Percentiles rank a stretch among this genome's conserved stretches.
These are phyloP conservation scores for Heliconius cydno DNA, from an alignment of 2,888 invertebrate genomes.

Conservation along the genomic window DNA sequence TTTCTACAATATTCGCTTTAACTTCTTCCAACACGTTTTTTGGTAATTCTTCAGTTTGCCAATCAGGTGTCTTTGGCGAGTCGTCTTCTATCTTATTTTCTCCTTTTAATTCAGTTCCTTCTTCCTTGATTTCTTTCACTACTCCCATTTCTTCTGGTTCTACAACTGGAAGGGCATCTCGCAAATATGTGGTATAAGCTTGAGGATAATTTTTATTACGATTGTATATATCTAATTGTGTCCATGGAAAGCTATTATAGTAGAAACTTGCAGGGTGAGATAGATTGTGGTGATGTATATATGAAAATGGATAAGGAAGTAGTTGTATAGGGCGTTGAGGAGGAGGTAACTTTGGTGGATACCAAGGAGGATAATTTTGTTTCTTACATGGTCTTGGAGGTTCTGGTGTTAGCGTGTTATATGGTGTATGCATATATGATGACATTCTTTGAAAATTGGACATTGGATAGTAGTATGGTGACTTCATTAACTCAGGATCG, in stretches of 20 bases:
- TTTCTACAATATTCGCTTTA: conserved; percentile 63
- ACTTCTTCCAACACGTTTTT: conserved; percentile 64
- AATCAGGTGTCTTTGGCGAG: conserved; percentile 47
- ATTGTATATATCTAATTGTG: conserved; percentile 52
- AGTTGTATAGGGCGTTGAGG: conserved; percentile 53
- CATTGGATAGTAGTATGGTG: conserved; percentile 66
- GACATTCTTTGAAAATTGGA: conserved; percentile 61
- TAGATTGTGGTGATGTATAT: conserved; percentile 57
- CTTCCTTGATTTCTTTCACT: conserved; percentile 39
- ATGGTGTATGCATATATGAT: conserved; percentile 57
- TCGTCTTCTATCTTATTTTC: conserved; percentile 41
- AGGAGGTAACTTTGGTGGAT: conserved; percentile 47
- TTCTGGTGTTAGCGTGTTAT: conserved; percentile 14
- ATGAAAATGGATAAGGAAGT: conserved; percentile 65
- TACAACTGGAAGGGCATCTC: conserved; percentile 48
- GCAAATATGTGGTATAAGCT: conserved; percentile 46
- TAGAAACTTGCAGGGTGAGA: conserved; percentile 50
- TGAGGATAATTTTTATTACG: conserved; percentile 49
- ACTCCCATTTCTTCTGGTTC: conserved; percentile 49
- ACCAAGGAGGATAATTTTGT: conserved; percentile 43
- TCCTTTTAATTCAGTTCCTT: conserved; percentile 21
- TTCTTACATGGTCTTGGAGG: conserved; percentile 46
- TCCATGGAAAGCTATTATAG: conserved; percentile 54
- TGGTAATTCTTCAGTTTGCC: conserved; percentile 69
- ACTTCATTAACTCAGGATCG: conserved; percentile 55